phyloP scores from a whole-genome alignment of 2,888 invertebrate genomes.

The Vesta saturnalis region DNA sequence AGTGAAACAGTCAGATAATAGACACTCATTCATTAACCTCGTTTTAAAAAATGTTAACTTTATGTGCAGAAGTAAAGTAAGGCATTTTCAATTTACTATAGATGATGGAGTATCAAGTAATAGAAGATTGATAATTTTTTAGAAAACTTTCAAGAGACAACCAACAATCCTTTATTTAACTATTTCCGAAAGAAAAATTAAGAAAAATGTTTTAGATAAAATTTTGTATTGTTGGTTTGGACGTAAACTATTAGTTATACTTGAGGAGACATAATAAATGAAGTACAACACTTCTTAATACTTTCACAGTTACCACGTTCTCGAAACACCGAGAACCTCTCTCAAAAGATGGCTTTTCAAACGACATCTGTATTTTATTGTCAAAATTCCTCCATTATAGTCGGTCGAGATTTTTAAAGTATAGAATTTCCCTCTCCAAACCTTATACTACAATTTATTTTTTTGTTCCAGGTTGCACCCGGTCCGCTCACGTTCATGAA shows the following conservation, averaged over 20 bases:
- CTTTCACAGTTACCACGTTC: conserved; percentile 20
- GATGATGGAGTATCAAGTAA: too few relatives aligned
- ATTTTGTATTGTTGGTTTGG: conserved; percentile 15
- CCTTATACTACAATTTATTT: not conserved
- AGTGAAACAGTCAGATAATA: too few relatives aligned
- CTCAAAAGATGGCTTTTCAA: conserved; percentile 23
- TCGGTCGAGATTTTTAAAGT: not conserved
- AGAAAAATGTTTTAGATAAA: conserved; percentile 7
- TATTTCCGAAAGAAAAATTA: too few relatives aligned
- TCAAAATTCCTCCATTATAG: conserved; percentile 10
- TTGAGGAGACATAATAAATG: conserved; percentile 23
- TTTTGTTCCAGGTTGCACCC: not conserved
- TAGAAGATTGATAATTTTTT: too few relatives aligned
- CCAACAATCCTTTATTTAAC: too few relatives aligned
- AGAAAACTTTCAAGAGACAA: too few relatives aligned
- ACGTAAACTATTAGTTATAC: conserved; percentile 33
- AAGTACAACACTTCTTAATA: conserved; percentile 27
- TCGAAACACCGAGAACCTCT: conserved; percentile 28
- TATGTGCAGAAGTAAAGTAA: too few relatives aligned
- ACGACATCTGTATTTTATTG: conserved; percentile 30
- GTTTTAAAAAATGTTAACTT: too few relatives aligned
- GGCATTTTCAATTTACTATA: too few relatives aligned
- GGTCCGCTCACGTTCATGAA: not conserved
- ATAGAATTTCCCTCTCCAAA: not conserved
- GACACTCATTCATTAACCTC: too few relatives aligned